A percentile compares a stretch with the other conserved stretches of the same genome.
Evolutionary conservation across 2,888 invertebrate species (phyloP).

Genomic region (Camptogramma bilineatum): DNA sequence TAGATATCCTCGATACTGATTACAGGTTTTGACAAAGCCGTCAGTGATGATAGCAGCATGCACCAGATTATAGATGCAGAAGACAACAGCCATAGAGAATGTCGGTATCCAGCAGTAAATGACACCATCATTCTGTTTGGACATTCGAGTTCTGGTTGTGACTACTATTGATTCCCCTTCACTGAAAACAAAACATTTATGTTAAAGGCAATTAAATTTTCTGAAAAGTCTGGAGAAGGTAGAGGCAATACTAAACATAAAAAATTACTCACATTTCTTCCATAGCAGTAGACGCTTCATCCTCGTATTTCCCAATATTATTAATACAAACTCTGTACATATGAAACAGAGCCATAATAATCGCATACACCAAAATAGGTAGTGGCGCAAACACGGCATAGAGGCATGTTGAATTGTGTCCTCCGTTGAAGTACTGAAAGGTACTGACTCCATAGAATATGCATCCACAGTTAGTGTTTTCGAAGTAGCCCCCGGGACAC

Average conservation of each 20-base stretch:
- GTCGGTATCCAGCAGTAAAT: slow-evolving; percentile 90
- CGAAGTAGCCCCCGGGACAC: slow-evolving; percentile 83
- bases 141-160: slow-evolving; percentile 85
- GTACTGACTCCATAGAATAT: slow-evolving; percentile 88
- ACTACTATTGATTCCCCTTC: slow-evolving; percentile 89
- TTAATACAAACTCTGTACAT: slow-evolving; percentile 89
- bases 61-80: slow-evolving; percentile 88
- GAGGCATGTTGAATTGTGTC: slow-evolving; percentile 87
- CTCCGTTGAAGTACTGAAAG: slow-evolving; percentile 87
- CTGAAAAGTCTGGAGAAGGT: too few relatives aligned
- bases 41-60: slow-evolving; percentile 89
- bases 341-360: slow-evolving; percentile 88
- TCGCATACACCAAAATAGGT: slow-evolving; percentile 86
- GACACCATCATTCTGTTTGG: slow-evolving; percentile 84
- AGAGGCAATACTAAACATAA: too few relatives aligned
- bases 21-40: slow-evolving; percentile 91
- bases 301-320: slow-evolving; percentile 82
- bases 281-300: slow-evolving; percentile 75
- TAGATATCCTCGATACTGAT: slow-evolving; percentile 89
- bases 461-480: slow-evolving; percentile 89
- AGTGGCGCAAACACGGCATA: slow-evolving; percentile 89
- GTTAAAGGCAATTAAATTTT: too few relatives aligned
- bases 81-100: slow-evolving; percentile 86
- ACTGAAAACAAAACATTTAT: slow-evolving; percentile 68
- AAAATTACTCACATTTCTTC: slow-evolving; percentile 77